phyloP scores from a whole-genome alignment of 2,888 invertebrate species.

The Aleiodes alternator region DNA sequence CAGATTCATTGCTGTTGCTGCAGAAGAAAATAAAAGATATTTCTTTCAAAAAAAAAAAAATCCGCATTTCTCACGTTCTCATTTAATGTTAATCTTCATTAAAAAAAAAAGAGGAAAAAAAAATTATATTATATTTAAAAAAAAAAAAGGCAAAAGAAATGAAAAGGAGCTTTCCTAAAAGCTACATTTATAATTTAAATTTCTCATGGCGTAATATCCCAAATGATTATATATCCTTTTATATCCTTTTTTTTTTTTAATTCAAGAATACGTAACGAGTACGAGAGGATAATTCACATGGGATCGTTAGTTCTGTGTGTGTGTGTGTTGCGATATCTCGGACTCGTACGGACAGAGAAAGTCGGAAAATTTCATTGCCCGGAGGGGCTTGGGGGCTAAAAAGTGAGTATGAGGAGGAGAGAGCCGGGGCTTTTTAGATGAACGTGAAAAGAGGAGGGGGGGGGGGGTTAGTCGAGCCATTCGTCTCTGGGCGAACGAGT shows the following conservation, averaged over 20 bases:
- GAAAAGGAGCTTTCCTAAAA: slow-evolving; percentile 8
- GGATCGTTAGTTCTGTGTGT: slow-evolving; percentile 27
- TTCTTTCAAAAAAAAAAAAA: neutral
- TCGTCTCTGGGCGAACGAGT: slow-evolving; percentile 35
- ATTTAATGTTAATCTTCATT: slow-evolving; percentile 15
- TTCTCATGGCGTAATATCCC: slow-evolving; percentile 23
- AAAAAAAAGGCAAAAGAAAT: neutral
- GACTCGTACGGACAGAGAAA: slow-evolving; percentile 33
- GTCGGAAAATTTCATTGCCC: slow-evolving; percentile 42
- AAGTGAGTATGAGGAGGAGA: slow-evolving; percentile 16
- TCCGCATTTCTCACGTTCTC: neutral
- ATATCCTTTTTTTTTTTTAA: slow-evolving; percentile 21
- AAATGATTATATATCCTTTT: slow-evolving; percentile 29
- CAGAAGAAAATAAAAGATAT: neutral
- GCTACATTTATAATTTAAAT: slow-evolving; percentile 23
- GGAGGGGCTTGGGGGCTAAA: slow-evolving; percentile 19
- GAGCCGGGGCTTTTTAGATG: neutral
- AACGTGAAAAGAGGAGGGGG: slow-evolving; percentile 17
- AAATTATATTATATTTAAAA: neutral
- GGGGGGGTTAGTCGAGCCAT: slow-evolving; percentile 11
- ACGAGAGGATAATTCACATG: slow-evolving; percentile 33
- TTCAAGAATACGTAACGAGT: slow-evolving; percentile 38
- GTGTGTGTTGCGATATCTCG: slow-evolving; percentile 35
- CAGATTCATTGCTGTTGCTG: slow-evolving; percentile 20
- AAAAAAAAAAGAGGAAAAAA: neutral